These are phyloP conservation scores for Hippocampus barbouri DNA, from an alignment of 2,113 vertebrate genomes.

Conservation along the genomic window DNA sequence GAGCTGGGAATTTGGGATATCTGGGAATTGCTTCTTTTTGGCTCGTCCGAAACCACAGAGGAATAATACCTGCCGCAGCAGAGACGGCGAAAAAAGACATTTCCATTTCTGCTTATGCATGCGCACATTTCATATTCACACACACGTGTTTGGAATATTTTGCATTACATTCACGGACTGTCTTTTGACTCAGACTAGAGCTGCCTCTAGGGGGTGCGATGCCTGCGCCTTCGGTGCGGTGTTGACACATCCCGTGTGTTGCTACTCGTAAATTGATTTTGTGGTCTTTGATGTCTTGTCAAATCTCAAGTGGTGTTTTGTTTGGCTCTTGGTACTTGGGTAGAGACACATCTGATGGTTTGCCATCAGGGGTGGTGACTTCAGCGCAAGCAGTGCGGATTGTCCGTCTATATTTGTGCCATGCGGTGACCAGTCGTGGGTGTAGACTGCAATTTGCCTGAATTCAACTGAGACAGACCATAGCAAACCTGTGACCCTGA, in stretches of 20 bases:
- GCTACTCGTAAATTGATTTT: constrained; percentile 21
- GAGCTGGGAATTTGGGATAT: constrained; percentile 73
- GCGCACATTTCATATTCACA: constrained; percentile 42
- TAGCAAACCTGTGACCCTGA: no score
- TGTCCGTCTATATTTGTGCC: no score
- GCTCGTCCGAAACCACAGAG: constrained; percentile 45
- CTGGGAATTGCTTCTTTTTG: constrained; percentile 56
- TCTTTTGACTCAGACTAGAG: constrained; percentile 58
- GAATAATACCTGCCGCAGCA: constrained; percentile 60
- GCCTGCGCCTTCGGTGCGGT: constrained; percentile 42
- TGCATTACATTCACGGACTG: constrained; percentile 54
- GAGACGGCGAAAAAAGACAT: constrained; percentile 31
- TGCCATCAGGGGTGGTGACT: no score
- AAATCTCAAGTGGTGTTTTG: constrained; percentile 25
- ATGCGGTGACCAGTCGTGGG: no score
- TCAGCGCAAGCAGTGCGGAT: no score
- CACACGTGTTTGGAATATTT: constrained; percentile 44
- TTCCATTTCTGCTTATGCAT: constrained; percentile 69
- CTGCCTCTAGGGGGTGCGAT: constrained; percentile 60
- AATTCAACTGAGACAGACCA: no score
- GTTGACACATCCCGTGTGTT: constrained; percentile 43
- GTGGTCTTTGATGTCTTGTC: constrained; percentile 19
- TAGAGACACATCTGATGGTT: constrained; percentile 3
- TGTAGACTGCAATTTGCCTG: no score
- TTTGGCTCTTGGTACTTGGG: constrained; percentile 16